These are phyloP conservation scores for Neoitamus cyanurus DNA, from an alignment of 2,888 invertebrate species.

Conservation along the genomic window DNA sequence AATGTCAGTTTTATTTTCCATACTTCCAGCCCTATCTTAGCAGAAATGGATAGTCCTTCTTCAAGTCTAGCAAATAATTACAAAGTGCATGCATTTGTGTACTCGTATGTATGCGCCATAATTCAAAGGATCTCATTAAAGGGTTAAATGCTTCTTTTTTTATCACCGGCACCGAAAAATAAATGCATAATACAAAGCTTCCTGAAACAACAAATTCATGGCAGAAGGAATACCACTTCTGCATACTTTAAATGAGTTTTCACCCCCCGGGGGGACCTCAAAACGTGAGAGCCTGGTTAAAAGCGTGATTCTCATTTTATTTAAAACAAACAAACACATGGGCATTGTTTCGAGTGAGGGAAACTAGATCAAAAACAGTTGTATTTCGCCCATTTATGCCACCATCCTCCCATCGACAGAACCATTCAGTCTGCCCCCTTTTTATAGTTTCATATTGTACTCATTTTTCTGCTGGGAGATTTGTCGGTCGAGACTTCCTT, in stretches of 20 bases:
- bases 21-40: no score
- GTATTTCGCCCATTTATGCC: background rate
- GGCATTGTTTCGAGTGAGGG: background rate
- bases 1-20: no score
- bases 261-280: slow-evolving; percentile 4
- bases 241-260: slow-evolving; percentile 14
- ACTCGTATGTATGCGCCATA: background rate
- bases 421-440: background rate
- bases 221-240: background rate
- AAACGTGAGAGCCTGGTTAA: slow-evolving; percentile 15
- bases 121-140: background rate
- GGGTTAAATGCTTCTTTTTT: background rate
- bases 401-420: background rate
- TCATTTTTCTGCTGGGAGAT: background rate
- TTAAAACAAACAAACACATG: background rate
- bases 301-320: background rate
- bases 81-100: background rate
- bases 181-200: background rate
- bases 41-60: no score
- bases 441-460: background rate
- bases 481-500: background rate
- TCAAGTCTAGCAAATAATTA: background rate
- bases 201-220: background rate
- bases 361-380: background rate
- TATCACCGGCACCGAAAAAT: background rate